These are phyloP conservation scores for Tortrix viridana DNA, from an alignment of 2,888 invertebrate genomes.

Conservation along the genomic window DNA sequence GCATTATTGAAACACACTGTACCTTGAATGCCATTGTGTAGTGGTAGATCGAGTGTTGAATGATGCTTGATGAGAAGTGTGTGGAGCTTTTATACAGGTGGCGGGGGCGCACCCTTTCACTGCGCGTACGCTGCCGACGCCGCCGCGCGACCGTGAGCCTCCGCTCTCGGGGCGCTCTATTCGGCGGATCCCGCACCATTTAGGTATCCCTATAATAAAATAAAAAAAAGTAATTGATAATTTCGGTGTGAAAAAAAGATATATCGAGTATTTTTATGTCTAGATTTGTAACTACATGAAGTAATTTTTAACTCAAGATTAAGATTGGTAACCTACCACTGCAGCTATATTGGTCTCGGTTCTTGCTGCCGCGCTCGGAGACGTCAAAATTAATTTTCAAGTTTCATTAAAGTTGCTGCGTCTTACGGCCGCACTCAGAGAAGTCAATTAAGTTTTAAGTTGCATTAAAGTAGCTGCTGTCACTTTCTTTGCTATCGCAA, in stretches of 20 bases:
- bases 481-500: too few species aligned
- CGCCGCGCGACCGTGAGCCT: slow-evolving; percentile 65
- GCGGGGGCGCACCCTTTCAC: slow-evolving; percentile 80
- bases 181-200: slow-evolving; percentile 42
- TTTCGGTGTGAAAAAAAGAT: slow-evolving; percentile 7
- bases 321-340: too few species aligned
- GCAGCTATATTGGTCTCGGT: too few species aligned
- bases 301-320: too few species aligned
- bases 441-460: too few species aligned
- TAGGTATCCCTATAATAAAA: slow-evolving; percentile 16
- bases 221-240: not conserved
- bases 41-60: slow-evolving; percentile 66
- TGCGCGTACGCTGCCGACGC: slow-evolving; percentile 49
- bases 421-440: too few species aligned
- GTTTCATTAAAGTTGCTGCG: too few species aligned
- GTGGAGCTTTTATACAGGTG: slow-evolving; percentile 71
- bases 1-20: slow-evolving; percentile 43
- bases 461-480: too few species aligned
- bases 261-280: too few species aligned
- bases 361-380: too few species aligned
- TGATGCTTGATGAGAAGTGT: slow-evolving; percentile 67
- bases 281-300: too few species aligned
- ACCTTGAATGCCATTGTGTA: slow-evolving; percentile 81
- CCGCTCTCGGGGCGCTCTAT: slow-evolving; percentile 69
- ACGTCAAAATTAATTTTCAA: too few species aligned